Evolutionary conservation across 2,888 invertebrate genomes (phyloP), one percentile per base, ranked within the genome.

Genomic region (Nephrocerus scutellatus): DNA sequence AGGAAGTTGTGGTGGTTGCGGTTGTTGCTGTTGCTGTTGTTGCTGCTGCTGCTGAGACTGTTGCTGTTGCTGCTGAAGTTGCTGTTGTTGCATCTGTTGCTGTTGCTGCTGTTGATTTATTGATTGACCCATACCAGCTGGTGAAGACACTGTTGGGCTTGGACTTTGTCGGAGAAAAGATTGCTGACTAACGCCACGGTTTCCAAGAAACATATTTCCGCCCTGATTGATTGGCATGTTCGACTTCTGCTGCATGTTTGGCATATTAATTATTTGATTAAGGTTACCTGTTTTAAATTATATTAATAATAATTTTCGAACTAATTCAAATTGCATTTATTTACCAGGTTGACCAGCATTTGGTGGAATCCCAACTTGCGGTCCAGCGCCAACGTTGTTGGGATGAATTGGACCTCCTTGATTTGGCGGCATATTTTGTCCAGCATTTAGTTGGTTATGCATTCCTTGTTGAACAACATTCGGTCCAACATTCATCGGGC

Each of bases 101-200:
- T 56, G 59, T 19, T 53, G 52, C 59, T 16, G 70, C 65, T 24
- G 74, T 39, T 55, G 36, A 31, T 50, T 51, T 41, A 72, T 72
- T 2, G 76, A 5, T 70, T 73, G 67, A 15, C 41, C 41, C 46
- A 78, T 72, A 28, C 75, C 75, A 20, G 81, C 83, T 2, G 78
- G 79, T 30, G 82, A 81, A 7, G 81, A 79, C 1, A 81, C 83
- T 1, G 83, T 82, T 0, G 85, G 84, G 12, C 83, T 82, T 1
- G 86, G 86, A 55, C 85, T 86, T 60, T 85, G 87, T 1, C 82
- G 72, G 50, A 87, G 71, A 68, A 84, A 88, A 60, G 84, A 84
- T 49, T 74, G 76, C 4, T 85, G 84, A 1, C 80, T 79, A 1
- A 81, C 79, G 26, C 79, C 80, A 1, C 86, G 70, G 38, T 74